These are phyloP conservation scores for Xylophagus ater DNA, from an alignment of 2,888 invertebrate species.

Conservation along the genomic window DNA sequence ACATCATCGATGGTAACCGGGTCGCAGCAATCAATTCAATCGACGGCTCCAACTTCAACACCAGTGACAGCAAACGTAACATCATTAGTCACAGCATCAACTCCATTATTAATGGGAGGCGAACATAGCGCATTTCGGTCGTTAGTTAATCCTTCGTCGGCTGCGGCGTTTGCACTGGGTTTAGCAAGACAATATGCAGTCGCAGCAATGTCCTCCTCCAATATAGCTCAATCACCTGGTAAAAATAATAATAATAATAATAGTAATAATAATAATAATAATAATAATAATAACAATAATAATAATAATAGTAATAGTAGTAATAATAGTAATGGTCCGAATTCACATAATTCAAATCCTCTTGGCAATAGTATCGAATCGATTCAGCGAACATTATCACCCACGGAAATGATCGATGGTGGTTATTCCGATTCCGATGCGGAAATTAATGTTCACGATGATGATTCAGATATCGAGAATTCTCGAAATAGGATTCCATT, in stretches of 20 bases:
- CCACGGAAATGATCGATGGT: too few relatives aligned
- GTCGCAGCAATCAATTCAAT: slow-evolving; percentile 21
- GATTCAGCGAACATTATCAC: too few relatives aligned
- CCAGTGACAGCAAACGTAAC: slow-evolving; percentile 21
- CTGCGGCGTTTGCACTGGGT: slow-evolving; percentile 44
- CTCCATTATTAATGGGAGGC: slow-evolving; percentile 65
- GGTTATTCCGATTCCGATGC: slow-evolving; percentile 42
- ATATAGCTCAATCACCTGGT: slow-evolving; percentile 5
- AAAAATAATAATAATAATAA: slow-evolving; percentile 1
- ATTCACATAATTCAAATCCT: background rate
- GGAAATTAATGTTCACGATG: slow-evolving; percentile 76
- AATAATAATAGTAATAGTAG: slow-evolving; percentile 4
- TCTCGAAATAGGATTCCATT: slow-evolving; percentile 29
- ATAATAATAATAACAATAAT: background rate
- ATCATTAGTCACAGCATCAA: slow-evolving; percentile 40
- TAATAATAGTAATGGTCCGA: background rate
- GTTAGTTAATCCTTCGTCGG: slow-evolving; percentile 49
- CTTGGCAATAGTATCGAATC: slow-evolving; percentile 1
- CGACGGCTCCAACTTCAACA: slow-evolving; percentile 11
- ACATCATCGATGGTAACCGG: slow-evolving; percentile 22
- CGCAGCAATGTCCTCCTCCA: slow-evolving; percentile 18
- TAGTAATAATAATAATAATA: background rate
- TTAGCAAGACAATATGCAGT: slow-evolving; percentile 31
- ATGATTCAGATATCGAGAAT: slow-evolving; percentile 50
- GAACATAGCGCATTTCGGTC: slow-evolving; percentile 82